These are phyloP conservation scores for Steatornis caripensis DNA, from an alignment of 2,113 vertebrate species.

Conservation along the genomic window DNA sequence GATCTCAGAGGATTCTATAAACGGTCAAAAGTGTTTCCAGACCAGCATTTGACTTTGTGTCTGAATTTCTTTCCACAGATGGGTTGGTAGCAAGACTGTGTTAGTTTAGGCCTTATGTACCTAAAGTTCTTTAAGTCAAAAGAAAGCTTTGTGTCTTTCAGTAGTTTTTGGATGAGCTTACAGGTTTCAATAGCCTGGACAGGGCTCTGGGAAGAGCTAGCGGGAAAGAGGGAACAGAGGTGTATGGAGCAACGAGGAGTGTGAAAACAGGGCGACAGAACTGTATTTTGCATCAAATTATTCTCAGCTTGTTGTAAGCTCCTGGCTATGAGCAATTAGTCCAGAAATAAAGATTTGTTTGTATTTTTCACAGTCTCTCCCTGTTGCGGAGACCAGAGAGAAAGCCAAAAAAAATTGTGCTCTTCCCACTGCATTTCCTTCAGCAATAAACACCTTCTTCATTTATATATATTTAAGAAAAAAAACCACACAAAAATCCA, in stretches of 20 bases:
- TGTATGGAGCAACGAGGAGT: neutral
- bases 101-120: conserved; percentile 12
- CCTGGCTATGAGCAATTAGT: conserved; percentile 16
- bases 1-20: neutral
- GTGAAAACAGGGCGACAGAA: conserved; percentile 8
- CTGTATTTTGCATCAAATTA: conserved; percentile 6
- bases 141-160: conserved; percentile 37
- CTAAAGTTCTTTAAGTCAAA: conserved; percentile 7
- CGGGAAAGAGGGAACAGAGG: neutral
- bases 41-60: neutral
- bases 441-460: conserved; percentile 40
- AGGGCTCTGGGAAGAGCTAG: neutral
- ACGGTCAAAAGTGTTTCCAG: neutral
- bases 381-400: conserved; percentile 38
- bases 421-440: conserved; percentile 47
- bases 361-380: conserved; percentile 32
- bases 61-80: conserved; percentile 17
- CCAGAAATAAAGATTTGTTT: conserved; percentile 58
- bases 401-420: conserved; percentile 37
- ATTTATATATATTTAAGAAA: neutral
- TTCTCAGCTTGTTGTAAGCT: conserved; percentile 11
- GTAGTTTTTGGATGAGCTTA: conserved; percentile 7
- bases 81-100: neutral
- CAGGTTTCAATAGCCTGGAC: conserved; percentile 2
- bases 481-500: neutral